Evolutionary conservation across 2,113 vertebrate genomes (phyloP).

Genomic region (Corydoras maculifer): DNA sequence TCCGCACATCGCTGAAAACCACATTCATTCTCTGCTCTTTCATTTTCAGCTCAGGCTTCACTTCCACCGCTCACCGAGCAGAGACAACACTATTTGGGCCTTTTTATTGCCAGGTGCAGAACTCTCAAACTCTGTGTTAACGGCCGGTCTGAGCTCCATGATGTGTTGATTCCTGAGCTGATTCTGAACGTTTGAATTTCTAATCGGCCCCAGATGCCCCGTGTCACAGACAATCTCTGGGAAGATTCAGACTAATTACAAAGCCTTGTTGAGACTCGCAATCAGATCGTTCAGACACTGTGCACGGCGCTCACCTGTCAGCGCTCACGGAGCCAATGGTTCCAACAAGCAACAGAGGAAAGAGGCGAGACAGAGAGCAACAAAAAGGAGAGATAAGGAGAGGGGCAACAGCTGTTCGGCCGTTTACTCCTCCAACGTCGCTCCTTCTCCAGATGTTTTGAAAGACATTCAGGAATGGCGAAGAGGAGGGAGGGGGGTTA

Average conservation of each 20-base stretch:
- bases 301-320: not conserved
- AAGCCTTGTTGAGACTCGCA: not conserved
- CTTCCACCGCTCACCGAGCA: conserved; percentile 4
- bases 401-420: conserved; percentile 55
- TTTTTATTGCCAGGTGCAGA: not conserved
- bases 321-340: not conserved
- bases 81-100: not conserved
- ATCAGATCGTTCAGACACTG: not conserved
- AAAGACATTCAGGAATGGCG: conserved; percentile 47
- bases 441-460: conserved; percentile 66
- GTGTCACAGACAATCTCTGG: not conserved
- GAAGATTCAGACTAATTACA: conserved; percentile 4
- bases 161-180: conserved; percentile 11
- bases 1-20: conserved; percentile 55
- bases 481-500: conserved; percentile 26
- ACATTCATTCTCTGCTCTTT: conserved; percentile 44
- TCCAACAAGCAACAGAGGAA: conserved; percentile 29
- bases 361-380: conserved; percentile 30
- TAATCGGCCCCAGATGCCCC: not conserved
- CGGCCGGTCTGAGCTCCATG: conserved; percentile 8
- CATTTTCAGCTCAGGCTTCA: conserved; percentile 6
- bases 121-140: conserved; percentile 17
- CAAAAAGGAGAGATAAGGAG: conserved; percentile 40
- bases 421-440: conserved; percentile 56
- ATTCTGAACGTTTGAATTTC: not conserved